phyloP scores from a whole-genome alignment of 2,888 invertebrate genomes.

The Catocala sponsa region DNA sequence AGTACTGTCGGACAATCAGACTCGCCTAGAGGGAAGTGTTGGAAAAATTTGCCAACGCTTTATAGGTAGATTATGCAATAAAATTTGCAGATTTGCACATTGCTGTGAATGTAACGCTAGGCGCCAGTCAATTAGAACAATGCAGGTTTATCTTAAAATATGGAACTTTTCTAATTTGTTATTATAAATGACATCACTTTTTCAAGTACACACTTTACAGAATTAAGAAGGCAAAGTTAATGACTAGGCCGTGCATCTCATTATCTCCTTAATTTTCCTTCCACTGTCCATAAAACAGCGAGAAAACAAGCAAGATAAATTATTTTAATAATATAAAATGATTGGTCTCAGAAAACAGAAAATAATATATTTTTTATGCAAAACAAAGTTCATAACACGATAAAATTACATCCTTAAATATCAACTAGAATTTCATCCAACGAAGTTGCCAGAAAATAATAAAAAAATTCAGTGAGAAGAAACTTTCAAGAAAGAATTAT shows the following conservation, averaged over 20 bases:
- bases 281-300: constrained; percentile 6
- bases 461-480: constrained; percentile 26
- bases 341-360: neutral
- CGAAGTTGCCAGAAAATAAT: constrained; percentile 16
- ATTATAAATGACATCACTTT: no score
- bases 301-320: constrained; percentile 12
- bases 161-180: no score
- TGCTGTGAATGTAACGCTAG: neutral
- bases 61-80: constrained; percentile 19
- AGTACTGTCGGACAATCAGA: constrained; percentile 33
- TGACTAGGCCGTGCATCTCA: neutral
- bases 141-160: no score
- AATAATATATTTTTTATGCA: neutral
- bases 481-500: constrained; percentile 50
- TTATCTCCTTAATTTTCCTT: neutral
- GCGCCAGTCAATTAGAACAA: neutral
- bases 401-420: constrained; percentile 12
- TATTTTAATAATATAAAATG: constrained; percentile 2
- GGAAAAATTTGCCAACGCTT: constrained; percentile 32
- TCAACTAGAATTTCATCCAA: constrained; percentile 2
- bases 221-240: neutral
- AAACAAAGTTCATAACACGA: neutral
- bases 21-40: constrained; percentile 41
- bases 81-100: constrained; percentile 19
- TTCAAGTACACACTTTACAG: neutral